Percentiles rank a stretch among this genome's conserved stretches.
Conservation (phyloP, 2,797 vertebrate genomes). For the Silurus aristotelis region DNA sequence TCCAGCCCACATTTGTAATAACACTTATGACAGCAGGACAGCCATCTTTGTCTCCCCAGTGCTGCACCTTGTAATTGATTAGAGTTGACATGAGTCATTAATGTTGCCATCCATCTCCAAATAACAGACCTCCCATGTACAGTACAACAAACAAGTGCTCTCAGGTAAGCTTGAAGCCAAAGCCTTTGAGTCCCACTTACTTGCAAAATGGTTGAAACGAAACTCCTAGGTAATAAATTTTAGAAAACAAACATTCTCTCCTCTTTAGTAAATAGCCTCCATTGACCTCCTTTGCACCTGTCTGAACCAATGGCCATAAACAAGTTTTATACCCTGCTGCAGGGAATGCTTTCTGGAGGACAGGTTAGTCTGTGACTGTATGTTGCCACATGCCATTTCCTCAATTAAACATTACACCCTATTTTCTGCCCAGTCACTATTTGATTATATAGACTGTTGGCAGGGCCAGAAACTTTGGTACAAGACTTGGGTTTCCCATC, state of each 20-base stretch:
- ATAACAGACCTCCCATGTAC: conserved; percentile 45
- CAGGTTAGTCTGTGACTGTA: not conserved
- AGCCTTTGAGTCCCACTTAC: conserved; percentile 32
- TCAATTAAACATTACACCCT: conserved; percentile 5
- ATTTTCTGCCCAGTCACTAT: not conserved
- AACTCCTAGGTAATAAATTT: conserved; percentile 49
- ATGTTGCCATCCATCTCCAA: conserved; percentile 53
- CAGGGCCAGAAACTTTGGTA: conserved; percentile 16
- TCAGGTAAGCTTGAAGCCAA: conserved; percentile 43
- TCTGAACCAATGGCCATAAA: conserved; percentile 47
- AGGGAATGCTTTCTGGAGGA: conserved; percentile 16
- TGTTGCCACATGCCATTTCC: not conserved
- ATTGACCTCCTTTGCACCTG: conserved; percentile 53
- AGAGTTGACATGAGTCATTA: conserved; percentile 51
- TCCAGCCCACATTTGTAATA: conserved; percentile 48
- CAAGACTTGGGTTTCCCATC: conserved; percentile 17
- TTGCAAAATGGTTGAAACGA: not conserved
- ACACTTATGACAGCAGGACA: conserved; percentile 38
- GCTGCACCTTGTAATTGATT: conserved; percentile 56
- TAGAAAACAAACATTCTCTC: conserved; percentile 49
- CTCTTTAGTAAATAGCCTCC: conserved; percentile 46
- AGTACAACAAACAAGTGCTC: conserved; percentile 22
- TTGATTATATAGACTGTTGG: conserved; percentile 6
- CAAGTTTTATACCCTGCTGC: conserved; percentile 42
- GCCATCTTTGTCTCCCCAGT: conserved; percentile 41